Percentiles rank a stretch among this genome's conserved stretches.
Evolutionary conservation across 2,888 invertebrate species (phyloP).

Genomic region (Aporophyla nigra): DNA sequence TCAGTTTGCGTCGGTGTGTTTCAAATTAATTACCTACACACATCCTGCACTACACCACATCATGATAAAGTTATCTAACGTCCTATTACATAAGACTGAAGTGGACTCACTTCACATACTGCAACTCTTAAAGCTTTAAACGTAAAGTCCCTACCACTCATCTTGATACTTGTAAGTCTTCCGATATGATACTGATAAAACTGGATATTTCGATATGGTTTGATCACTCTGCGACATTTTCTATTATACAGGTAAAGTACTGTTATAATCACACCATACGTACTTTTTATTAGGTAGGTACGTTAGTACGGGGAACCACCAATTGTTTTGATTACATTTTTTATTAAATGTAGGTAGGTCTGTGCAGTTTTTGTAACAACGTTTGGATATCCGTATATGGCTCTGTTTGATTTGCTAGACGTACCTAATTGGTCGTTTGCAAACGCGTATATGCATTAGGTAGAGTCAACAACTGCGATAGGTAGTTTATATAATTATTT

Average conservation of each 20-base stretch:
- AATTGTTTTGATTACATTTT: constrained; percentile 16
- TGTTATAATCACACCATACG: not conserved
- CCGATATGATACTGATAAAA: constrained; percentile 48
- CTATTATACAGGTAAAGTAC: constrained; percentile 20
- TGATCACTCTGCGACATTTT: constrained; percentile 25
- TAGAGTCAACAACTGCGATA: not conserved
- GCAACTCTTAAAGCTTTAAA: constrained; percentile 37
- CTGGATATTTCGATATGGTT: constrained; percentile 6
- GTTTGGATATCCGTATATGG: not conserved
- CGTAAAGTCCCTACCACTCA: constrained; percentile 52
- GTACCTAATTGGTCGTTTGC: constrained; percentile 16
- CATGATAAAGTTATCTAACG: constrained; percentile 17
- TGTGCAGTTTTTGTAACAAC: constrained; percentile 19
- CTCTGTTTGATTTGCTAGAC: not conserved
- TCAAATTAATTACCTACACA: constrained; percentile 17
- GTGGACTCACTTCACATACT: constrained; percentile 6
- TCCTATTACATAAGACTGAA: constrained; percentile 37
- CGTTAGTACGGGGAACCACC: constrained; percentile 37
- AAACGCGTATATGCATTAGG: not conserved
- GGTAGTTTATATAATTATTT: not conserved
- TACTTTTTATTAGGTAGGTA: constrained; percentile 4
- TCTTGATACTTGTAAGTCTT: constrained; percentile 4
- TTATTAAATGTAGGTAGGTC: not conserved
- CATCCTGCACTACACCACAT: constrained; percentile 8
- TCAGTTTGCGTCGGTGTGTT: constrained; percentile 11